Conservation (phyloP, 2,888 invertebrate species). For the Thymelicus acteon region DNA sequence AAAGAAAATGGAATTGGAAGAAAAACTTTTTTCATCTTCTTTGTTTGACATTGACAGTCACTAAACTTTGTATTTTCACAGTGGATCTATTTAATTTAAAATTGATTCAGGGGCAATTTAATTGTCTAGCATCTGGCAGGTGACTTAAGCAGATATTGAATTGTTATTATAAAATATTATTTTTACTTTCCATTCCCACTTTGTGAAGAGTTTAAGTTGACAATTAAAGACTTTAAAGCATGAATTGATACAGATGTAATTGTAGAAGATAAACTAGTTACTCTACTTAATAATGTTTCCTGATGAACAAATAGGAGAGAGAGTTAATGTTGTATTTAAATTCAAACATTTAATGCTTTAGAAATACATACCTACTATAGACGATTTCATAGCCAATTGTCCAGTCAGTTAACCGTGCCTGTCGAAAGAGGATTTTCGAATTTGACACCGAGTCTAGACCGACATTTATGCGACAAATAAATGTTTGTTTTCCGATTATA, state of each 20-base stretch:
- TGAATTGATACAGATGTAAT: no score
- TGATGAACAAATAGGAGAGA: no score
- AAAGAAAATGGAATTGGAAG: slow-evolving; percentile 81
- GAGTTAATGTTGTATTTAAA: no score
- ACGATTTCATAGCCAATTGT: not conserved
- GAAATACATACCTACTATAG: not conserved
- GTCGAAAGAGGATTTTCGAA: not conserved
- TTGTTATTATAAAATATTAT: slow-evolving; percentile 47
- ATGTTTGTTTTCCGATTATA: not conserved
- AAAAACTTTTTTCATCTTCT: slow-evolving; percentile 85
- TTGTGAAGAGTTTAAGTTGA: not conserved
- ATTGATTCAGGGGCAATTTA: slow-evolving; percentile 70
- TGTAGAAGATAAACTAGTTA: no score
- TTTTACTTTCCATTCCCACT: not conserved
- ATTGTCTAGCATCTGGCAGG: slow-evolving; percentile 74
- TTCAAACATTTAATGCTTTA: no score
- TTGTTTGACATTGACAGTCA: slow-evolving; percentile 84
- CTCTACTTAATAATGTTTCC: no score
- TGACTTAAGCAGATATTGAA: slow-evolving; percentile 68
- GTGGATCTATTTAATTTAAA: slow-evolving; percentile 82
- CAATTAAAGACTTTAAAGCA: not conserved
- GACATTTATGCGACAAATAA: not conserved
- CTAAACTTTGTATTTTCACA: slow-evolving; percentile 81
- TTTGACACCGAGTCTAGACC: not conserved
- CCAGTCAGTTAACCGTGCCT: not conserved